These are phyloP conservation scores for Pithecia hirsuta DNA, from an alignment of 2,797 vertebrate genomes.

Conservation along the genomic window DNA sequence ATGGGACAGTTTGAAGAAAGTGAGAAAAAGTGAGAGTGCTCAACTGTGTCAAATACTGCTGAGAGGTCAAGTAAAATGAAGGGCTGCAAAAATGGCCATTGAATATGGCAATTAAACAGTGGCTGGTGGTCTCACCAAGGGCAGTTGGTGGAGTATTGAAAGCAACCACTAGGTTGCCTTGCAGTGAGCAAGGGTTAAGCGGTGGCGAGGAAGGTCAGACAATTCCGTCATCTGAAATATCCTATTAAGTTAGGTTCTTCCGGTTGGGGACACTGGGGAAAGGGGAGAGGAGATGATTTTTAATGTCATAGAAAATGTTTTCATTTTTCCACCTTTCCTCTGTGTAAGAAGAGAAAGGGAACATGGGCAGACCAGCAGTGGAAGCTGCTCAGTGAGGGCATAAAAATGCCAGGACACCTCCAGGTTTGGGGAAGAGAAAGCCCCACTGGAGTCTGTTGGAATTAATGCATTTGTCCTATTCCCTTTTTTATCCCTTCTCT, in stretches of 20 bases:
- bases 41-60: not conserved
- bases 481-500: not conserved
- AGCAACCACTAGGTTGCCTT: not conserved
- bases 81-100: not conserved
- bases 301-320: not conserved
- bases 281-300: not conserved
- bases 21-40: not conserved
- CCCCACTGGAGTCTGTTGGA: not conserved
- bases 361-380: rapidly evolving
- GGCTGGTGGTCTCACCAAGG: not conserved
- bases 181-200: not conserved
- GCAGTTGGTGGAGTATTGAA: not conserved
- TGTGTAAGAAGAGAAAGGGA: not conserved
- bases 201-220: not conserved
- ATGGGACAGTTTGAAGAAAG: not conserved
- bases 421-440: not conserved
- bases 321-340: not conserved
- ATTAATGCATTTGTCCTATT: not conserved
- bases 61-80: not conserved
- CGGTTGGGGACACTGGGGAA: not conserved
- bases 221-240: not conserved
- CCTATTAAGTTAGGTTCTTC: not conserved
- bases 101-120: not conserved
- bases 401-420: not conserved
- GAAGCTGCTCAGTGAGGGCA: not conserved